Base-by-base conservation (phyloP, 1,140 invertebrate genomes). In the Lasioglossum albipes region DNA sequence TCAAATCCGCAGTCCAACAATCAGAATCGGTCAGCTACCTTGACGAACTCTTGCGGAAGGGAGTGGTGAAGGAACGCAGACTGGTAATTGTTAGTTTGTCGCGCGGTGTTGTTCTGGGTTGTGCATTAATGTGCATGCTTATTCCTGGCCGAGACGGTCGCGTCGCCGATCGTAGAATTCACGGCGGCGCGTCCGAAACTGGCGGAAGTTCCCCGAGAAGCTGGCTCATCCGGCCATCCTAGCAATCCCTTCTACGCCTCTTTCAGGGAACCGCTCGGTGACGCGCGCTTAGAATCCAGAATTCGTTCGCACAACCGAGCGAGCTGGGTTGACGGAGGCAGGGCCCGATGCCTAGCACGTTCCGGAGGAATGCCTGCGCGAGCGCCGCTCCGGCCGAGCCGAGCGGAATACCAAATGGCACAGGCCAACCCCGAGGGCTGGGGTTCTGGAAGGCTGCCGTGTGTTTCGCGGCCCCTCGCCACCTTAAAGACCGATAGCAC, bases 281-380 rank as follows among this genome's bases (percentile, higher is more conserved):
- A 82, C 66, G 65, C 84, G 68, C 68, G 82, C 68, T 85, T 81
- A 54, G 82, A 87, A 88, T 89, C 69, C 77, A 72, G 71, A 89
- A 88, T 89, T 88, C 77, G 73, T 89, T 87, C 84, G 68, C 83
- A 65, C 77, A 77, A 68, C 66, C 68, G 52, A 52, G 0, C 61
- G 20, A 45, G 7, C 13, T 5, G 36, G 2, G 36, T 5, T 45
- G 42, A 57, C n/a, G 64, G 27, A 42, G 9, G 18, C 36, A 49
- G 65, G 36, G 12, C 36, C 36, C 81, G 72, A 85, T 86, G 84
- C 84, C 68, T 57, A 31, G 84, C 84, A 86, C 84, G 84, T 86
- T 86, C 75, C 72, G 57, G 49, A 71, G 87, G 73, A 88, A 89
- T 89, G 86, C 88, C 86, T 88, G 76, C 82, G 86, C 86, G 87